phyloP scores from a whole-genome alignment of 2,113 vertebrate species.

The Leucosticte australis region DNA sequence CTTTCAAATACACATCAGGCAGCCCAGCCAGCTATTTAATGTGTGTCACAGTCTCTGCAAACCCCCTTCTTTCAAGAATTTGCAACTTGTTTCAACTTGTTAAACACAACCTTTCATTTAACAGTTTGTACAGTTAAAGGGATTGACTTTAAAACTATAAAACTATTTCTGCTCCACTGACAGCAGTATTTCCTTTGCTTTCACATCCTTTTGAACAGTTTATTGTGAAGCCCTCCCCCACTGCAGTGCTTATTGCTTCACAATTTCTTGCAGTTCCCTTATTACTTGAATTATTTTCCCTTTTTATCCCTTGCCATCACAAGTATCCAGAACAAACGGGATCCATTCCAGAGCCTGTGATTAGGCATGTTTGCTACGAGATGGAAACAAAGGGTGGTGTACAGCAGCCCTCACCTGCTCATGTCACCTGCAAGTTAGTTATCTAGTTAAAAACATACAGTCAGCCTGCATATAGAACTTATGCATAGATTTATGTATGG shows the following conservation, averaged over 20 bases:
- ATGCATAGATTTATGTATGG: not conserved
- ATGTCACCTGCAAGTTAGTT: not conserved
- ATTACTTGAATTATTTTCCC: not conserved
- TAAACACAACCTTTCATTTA: not conserved
- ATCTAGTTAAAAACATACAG: not conserved
- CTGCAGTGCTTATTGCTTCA: not conserved
- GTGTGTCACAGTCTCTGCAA: not conserved
- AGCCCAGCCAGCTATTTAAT: not conserved
- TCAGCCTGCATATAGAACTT: not conserved
- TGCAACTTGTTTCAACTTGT: not conserved
- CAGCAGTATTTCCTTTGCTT: not conserved
- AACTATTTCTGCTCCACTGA: not conserved
- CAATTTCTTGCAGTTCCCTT: not conserved
- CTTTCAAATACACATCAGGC: not conserved
- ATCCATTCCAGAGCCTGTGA: not conserved
- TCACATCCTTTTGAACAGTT: not conserved
- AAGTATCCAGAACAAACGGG: not conserved
- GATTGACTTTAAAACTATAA: not conserved
- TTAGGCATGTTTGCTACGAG: rapidly evolving
- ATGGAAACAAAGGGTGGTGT: not conserved
- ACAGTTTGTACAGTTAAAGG: not conserved
- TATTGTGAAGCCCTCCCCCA: not conserved
- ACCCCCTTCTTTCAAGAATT: not conserved
- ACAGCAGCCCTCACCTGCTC: no score
- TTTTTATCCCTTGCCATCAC: not conserved